phyloP scores from a whole-genome alignment of 2,888 invertebrate genomes.

The Sminthurinus aureus region DNA sequence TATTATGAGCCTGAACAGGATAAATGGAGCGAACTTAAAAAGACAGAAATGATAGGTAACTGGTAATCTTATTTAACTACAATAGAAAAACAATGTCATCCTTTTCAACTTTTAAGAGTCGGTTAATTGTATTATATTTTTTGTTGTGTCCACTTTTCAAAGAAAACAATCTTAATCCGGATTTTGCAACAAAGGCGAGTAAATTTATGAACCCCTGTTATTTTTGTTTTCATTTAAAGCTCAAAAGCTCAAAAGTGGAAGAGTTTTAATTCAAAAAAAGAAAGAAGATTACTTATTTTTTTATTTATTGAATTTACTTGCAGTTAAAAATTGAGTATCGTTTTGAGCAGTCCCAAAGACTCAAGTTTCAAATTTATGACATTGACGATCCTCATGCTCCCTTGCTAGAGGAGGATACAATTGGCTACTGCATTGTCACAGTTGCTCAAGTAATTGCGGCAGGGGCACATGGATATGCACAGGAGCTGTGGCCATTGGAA shows the following conservation, averaged over 20 bases:
- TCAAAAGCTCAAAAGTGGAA: not conserved
- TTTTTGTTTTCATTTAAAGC: not conserved
- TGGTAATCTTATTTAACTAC: too few relatives aligned
- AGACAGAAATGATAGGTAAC: not conserved
- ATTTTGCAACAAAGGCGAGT: slow-evolving; percentile 67
- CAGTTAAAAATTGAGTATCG: slow-evolving; percentile 63
- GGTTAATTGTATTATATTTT: not conserved
- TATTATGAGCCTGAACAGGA: slow-evolving; percentile 62
- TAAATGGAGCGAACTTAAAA: slow-evolving; percentile 65
- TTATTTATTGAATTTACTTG: not conserved
- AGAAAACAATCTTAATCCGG: slow-evolving; percentile 66
- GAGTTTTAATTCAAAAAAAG: not conserved
- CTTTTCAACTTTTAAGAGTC: too few relatives aligned
- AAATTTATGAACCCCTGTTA: not conserved
- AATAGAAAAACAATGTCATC: too few relatives aligned
- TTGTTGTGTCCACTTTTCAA: not conserved
- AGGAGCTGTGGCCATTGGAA: slow-evolving; percentile 42
- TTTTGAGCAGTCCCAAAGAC: slow-evolving; percentile 69
- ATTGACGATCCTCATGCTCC: slow-evolving; percentile 60
- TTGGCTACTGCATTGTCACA: slow-evolving; percentile 65
- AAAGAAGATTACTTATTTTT: not conserved
- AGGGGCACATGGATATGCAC: slow-evolving; percentile 48
- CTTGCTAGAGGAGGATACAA: slow-evolving; percentile 64
- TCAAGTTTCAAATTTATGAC: slow-evolving; percentile 66
- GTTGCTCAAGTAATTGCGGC: slow-evolving; percentile 62